Base-by-base conservation (phyloP, 1,140 invertebrate species). In the Drosophila gunungcola region DNA sequence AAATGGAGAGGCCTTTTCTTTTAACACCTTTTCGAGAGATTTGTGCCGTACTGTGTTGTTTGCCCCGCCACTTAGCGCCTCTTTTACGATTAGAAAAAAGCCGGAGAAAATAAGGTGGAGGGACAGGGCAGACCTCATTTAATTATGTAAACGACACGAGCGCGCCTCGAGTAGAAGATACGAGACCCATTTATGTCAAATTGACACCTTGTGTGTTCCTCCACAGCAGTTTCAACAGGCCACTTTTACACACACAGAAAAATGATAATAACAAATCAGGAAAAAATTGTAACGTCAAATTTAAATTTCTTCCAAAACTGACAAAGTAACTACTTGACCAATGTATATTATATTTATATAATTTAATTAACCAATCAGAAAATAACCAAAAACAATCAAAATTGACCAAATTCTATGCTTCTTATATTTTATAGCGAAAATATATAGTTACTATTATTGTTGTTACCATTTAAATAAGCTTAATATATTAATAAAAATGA, bases 11-110 rank as follows among this genome's bases (percentile, higher is more conserved):
- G 64, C 52, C 29, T 88, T 88, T 88, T 88, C 83, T 83, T 83
- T 88, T 88, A 88, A 88, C 83, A 89, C 83, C 84, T 88, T 88
- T 79, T 72, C 79, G 79, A 89, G 84, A 89, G 84, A 88, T 88
- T 88, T 88, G 84, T 88, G 70, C 80, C 77, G 81, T 89, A 73
- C 74, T 81, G 48, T 73, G 75, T 43, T 86, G 79, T 86, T 88
- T 88, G 67, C 72, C 76, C 46, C 49, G 72, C 76, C 83, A 88
- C 83, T 88, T 88, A 88, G 83, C 83, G 83, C 82, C 82, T 86
- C 56, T 80, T 86, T 78, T 77, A 65, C 83, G 81, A 85, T 85
- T 85, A 85, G 81, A 76, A 65, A 75, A 74, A 63, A 64, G 16
- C 36, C 41, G 45, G 29, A 52, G 12, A 57, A 32, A 34, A 29